Conservation (phyloP, 2,797 vertebrate species). For the Phalanger gymnotis region DNA sequence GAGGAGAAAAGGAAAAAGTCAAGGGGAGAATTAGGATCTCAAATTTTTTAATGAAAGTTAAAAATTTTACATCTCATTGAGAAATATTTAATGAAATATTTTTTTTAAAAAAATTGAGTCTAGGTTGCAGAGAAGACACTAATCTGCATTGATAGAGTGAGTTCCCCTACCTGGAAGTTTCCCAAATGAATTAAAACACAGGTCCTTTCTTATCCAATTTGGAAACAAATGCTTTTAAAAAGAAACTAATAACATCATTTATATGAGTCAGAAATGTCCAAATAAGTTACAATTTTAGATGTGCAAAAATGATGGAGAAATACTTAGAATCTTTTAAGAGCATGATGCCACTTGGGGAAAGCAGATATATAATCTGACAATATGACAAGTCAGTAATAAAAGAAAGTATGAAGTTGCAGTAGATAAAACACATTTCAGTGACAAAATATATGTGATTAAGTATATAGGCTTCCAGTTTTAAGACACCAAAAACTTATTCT, state of each 20-base stretch:
- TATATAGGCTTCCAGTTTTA: background rate
- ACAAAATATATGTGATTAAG: background rate
- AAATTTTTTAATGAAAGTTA: background rate
- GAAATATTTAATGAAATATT: background rate
- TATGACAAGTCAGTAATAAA: slow-evolving; percentile 1
- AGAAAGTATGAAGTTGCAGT: slow-evolving; percentile 13
- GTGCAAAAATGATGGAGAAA: background rate
- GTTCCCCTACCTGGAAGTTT: background rate
- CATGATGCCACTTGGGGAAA: background rate
- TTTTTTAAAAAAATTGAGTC: background rate
- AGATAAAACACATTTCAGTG: background rate
- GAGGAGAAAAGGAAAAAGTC: rapidly evolving
- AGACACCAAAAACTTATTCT: background rate
- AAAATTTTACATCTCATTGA: background rate
- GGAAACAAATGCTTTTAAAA: background rate
- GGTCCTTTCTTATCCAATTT: background rate
- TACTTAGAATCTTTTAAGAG: slow-evolving; percentile 1
- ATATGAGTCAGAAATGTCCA: background rate
- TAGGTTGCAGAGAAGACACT: background rate
- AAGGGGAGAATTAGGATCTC: background rate
- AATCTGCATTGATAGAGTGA: background rate
- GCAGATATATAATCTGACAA: background rate
- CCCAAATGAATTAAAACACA: background rate
- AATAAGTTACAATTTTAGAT: background rate
- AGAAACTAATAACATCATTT: background rate